Conservation (phyloP, 2,113 vertebrate genomes). For the Vanacampus margaritifer region DNA sequence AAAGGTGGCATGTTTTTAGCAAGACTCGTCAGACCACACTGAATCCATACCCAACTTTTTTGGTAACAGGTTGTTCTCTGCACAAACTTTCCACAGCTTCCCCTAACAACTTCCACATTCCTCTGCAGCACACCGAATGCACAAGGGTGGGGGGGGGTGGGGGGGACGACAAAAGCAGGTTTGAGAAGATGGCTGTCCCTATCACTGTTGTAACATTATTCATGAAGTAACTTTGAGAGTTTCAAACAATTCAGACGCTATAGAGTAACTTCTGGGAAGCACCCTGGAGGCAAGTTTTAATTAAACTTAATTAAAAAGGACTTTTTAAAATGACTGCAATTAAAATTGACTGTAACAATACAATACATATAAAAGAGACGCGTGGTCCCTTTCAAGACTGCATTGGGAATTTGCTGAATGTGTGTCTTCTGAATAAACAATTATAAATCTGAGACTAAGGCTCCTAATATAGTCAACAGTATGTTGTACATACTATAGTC, state of each 20-base stretch:
- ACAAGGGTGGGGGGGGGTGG: background rate
- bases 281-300: background rate
- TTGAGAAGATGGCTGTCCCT: background rate
- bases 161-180: background rate
- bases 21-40: no score
- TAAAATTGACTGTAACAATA: background rate
- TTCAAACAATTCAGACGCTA: background rate
- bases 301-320: no score
- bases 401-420: background rate
- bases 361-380: background rate
- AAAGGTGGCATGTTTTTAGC: no score
- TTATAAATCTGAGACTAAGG: background rate
- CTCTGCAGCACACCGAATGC: background rate
- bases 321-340: no score
- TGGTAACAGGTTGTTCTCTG: background rate
- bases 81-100: background rate
- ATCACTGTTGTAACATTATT: background rate
- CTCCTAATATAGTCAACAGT: background rate
- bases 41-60: background rate
- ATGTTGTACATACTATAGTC: background rate
- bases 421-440: background rate
- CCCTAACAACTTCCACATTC: background rate
- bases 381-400: background rate
- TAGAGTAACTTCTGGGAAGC: background rate
- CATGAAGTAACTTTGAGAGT: background rate